These are phyloP conservation scores for Mesaphorura yosii DNA, from an alignment of 1,140 invertebrate genomes.

Conservation along the genomic window DNA sequence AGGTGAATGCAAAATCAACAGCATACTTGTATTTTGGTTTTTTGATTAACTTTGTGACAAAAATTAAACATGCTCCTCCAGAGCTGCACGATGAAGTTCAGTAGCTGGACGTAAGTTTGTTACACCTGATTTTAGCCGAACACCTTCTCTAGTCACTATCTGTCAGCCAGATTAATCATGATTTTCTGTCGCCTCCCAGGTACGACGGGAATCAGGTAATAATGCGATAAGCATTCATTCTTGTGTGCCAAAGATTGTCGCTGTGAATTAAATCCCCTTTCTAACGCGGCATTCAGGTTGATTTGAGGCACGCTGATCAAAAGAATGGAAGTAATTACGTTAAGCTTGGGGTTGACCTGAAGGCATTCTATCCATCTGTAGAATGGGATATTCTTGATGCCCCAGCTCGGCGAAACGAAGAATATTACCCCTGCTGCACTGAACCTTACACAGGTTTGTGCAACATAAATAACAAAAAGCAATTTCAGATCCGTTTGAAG, in stretches of 20 bases:
- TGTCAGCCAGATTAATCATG: too few relatives aligned
- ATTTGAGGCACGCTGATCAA: constrained; percentile 72
- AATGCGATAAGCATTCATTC: constrained; percentile 2
- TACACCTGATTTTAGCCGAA: too few relatives aligned
- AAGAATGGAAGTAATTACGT: constrained; percentile 61
- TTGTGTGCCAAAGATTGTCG: not conserved
- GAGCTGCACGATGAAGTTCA: constrained; percentile 34
- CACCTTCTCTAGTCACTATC: too few relatives aligned
- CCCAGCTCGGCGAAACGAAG: constrained; percentile 74
- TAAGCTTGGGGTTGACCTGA: constrained; percentile 72
- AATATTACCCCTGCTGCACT: constrained; percentile 35
- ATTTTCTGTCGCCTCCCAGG: too few relatives aligned
- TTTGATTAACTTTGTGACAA: too few relatives aligned
- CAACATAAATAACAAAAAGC: too few relatives aligned
- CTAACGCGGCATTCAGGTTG: constrained; percentile 48
- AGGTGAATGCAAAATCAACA: too few relatives aligned
- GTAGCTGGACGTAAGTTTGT: constrained; percentile 92
- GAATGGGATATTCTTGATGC: constrained; percentile 92
- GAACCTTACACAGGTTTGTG: too few relatives aligned
- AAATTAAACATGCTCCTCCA: too few relatives aligned
- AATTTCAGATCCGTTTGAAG: too few relatives aligned
- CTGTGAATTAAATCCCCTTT: constrained; percentile 1
- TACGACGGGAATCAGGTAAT: constrained; percentile 82
- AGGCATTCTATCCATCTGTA: constrained; percentile 81
- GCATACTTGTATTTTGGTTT: too few relatives aligned